Evolutionary conservation across 2,888 invertebrate species (phyloP).

Genomic region (Drosophila mulleri): DNA sequence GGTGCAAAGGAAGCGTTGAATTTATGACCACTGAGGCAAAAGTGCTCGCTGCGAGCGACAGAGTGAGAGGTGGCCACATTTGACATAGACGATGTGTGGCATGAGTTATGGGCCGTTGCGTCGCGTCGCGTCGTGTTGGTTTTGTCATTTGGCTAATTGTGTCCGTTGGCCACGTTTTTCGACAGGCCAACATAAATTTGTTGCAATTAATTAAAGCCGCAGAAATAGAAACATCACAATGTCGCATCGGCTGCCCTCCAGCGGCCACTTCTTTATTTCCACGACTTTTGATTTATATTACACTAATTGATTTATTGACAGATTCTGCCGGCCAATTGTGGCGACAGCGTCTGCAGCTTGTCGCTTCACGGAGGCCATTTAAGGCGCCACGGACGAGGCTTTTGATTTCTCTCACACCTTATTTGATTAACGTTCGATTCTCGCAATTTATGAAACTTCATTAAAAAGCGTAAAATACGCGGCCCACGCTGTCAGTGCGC

Average conservation of each 20-base stretch:
- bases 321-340: constrained; percentile 63
- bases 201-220: constrained; percentile 73
- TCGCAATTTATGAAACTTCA: constrained; percentile 78
- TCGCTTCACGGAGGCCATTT: constrained; percentile 65
- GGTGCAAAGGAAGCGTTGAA: constrained; percentile 41
- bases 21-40: constrained; percentile 40
- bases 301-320: constrained; percentile 79
- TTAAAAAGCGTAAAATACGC: constrained; percentile 71
- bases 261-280: constrained; percentile 23
- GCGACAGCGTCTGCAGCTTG: constrained; percentile 61
- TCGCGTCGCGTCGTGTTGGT: constrained; percentile 57
- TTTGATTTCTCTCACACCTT: constrained; percentile 64
- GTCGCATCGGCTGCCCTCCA: constrained; percentile 42
- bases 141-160: constrained; percentile 79
- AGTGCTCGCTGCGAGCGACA: constrained; percentile 25
- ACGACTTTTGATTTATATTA: constrained; percentile 66
- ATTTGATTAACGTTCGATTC: constrained; percentile 78
- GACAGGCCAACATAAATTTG: constrained; percentile 70
- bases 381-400: constrained; percentile 57
- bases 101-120: constrained; percentile 64
- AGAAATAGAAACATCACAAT: constrained; percentile 67
- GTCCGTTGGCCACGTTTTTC: constrained; percentile 69
- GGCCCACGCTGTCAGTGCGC: constrained; percentile 46
- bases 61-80: constrained; percentile 22
- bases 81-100: constrained; percentile 47